Conservation (phyloP, 2,888 invertebrate species). For the Nephrotoma flavescens region DNA sequence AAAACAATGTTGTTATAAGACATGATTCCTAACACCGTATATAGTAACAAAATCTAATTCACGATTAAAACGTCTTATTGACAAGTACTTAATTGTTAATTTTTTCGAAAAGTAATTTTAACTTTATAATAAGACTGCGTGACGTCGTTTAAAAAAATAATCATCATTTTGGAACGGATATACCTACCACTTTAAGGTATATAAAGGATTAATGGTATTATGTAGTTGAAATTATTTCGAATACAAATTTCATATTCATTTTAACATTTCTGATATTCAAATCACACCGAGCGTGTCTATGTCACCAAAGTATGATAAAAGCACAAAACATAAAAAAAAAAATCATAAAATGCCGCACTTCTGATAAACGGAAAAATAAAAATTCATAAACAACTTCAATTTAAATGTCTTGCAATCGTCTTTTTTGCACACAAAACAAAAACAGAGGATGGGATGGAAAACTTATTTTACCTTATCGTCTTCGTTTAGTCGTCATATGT, state of each 20-base stretch:
- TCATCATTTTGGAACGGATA: too few relatives aligned
- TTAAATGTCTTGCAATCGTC: not conserved
- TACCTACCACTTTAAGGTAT: not conserved
- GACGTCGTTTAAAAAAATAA: not conserved
- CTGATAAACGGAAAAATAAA: not conserved
- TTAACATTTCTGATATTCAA: too few relatives aligned
- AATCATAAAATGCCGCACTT: not conserved
- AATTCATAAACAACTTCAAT: not conserved
- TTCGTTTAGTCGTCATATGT: not conserved
- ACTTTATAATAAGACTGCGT: not conserved
- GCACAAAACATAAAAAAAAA: not conserved
- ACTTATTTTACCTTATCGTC: not conserved
- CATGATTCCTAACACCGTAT: not conserved
- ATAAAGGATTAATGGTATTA: too few relatives aligned
- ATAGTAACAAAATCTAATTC: not conserved
- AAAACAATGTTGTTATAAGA: not conserved
- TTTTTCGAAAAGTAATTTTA: not conserved
- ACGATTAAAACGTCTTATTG: not conserved
- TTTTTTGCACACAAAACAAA: not conserved
- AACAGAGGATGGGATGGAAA: not conserved
- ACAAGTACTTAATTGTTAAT: not conserved
- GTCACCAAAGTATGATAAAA: not conserved
- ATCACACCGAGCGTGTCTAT: not conserved
- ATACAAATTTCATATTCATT: too few relatives aligned
- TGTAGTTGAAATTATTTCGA: too few relatives aligned